Conservation (phyloP, 2,888 invertebrate genomes). For the Andrena minutula region DNA sequence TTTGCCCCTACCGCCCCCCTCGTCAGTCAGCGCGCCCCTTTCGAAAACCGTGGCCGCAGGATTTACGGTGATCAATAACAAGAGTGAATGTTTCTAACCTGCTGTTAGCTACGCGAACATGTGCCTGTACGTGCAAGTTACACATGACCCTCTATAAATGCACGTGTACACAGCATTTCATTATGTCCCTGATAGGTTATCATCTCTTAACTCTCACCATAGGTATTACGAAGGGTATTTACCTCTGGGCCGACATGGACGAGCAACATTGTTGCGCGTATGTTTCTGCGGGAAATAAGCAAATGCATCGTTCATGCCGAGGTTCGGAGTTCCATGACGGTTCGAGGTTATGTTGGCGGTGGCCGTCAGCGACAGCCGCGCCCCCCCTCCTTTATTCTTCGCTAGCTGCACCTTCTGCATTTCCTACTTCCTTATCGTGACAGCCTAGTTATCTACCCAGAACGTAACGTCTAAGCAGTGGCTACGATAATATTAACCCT, state of each 20-base stretch:
- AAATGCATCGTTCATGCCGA: conserved; percentile 9
- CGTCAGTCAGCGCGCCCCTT: conserved; percentile 20
- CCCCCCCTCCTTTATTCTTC: no score
- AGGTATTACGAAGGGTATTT: conserved; percentile 47
- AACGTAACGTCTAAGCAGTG: conserved; percentile 44
- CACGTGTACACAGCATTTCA: conserved; percentile 14
- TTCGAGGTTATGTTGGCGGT: conserved; percentile 66
- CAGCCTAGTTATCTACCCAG: not conserved
- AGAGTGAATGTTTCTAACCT: conserved; percentile 61
- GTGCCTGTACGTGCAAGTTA: not conserved
- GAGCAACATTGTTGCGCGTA: conserved; percentile 30
- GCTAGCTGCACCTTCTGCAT: not conserved
- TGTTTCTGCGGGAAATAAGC: conserved; percentile 35
- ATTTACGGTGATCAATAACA: conserved; percentile 74
- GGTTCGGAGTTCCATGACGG: conserved; percentile 68
- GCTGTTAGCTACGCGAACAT: conserved; percentile 23
- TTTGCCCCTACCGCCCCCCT: conserved; percentile 37
- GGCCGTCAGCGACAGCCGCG: conserved; percentile 41
- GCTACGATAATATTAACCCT: conserved; percentile 55
- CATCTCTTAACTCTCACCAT: conserved; percentile 29
- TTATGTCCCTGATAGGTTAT: conserved; percentile 32
- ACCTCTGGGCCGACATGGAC: conserved; percentile 39
- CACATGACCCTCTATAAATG: conserved; percentile 11
- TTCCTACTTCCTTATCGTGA: conserved; percentile 14
- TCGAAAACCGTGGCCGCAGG: conserved; percentile 35